phyloP scores from a whole-genome alignment of 2,113 vertebrate species.

The Tetrao urogallus region DNA sequence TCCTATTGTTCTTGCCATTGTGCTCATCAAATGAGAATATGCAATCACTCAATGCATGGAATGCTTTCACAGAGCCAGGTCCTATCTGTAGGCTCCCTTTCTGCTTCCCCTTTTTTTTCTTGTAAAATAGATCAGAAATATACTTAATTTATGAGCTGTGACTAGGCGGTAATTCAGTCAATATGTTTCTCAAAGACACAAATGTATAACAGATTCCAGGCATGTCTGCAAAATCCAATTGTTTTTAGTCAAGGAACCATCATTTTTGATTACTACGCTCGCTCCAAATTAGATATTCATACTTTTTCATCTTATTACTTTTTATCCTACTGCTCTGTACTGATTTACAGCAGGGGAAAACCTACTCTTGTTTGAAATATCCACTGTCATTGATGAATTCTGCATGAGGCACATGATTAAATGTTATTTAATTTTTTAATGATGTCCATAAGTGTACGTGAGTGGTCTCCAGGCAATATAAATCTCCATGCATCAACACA shows the following conservation, averaged over 20 bases:
- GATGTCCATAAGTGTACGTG: neutral
- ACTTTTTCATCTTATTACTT: neutral
- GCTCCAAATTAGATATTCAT: neutral
- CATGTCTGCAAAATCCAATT: conserved; percentile 22
- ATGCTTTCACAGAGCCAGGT: neutral
- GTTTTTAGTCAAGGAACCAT: neutral
- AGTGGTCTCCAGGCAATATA: conserved; percentile 7
- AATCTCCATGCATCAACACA: neutral
- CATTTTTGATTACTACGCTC: conserved; percentile 3
- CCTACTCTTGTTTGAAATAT: neutral
- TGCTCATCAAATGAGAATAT: fast-evolving
- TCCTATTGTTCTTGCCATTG: neutral
- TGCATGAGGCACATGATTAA: conserved; percentile 35
- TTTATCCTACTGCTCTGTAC: conserved; percentile 2
- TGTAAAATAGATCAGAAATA: neutral
- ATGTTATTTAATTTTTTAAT: conserved; percentile 44
- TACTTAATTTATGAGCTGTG: neutral
- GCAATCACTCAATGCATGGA: neutral
- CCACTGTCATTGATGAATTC: neutral
- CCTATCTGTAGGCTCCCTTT: neutral
- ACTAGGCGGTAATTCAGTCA: neutral
- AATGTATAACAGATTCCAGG: neutral
- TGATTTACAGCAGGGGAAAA: conserved; percentile 18
- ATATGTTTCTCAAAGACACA: conserved; percentile 18
- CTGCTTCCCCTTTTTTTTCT: neutral